Base-by-base conservation (phyloP, 2,797 vertebrate species). In the Coracias cyanogaster region DNA sequence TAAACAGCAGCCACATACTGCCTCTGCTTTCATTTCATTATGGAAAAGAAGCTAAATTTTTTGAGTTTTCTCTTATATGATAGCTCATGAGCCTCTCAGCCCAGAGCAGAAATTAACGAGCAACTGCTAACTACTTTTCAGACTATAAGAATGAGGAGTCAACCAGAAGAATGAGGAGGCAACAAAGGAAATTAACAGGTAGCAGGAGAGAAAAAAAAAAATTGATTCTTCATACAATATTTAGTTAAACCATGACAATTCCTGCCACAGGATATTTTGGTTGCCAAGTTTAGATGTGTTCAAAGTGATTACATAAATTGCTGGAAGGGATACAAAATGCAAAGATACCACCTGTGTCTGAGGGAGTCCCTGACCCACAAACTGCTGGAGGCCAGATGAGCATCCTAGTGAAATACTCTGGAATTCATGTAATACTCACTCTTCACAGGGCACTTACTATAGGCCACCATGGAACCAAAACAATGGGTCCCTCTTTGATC, bases 401-500 rank as follows among this genome's bases (percentile, higher is more conserved):
- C 12, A 60, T 19, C 33, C 35, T 20, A 33, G n/a, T 0, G 15
- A 80, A 92, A 73, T 10, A 20, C 26, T 25, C 12, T 17, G 21
- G 18, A 46, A 46, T 9, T 35, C 0, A 0, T 13, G 11, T 8
- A 31, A 62, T 17, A 17, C 51, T 61, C 49, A 37, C 26, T n/a
- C 46, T 79, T 70, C 43, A 11, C 0, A 3, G 35, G 18, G 7
- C 20, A 20, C 31, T 84, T 24, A 3, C 7, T 58, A 13, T 17
- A 0, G 0, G 41, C 9, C 1, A 5, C 9, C 2, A 1, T 2
- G 65, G 52, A 71, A 73, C 82, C 9, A 80, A 92, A 87, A 55
- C 7, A 73, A 6, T 13, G 28, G 7, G 20, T 48, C 8, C 10
- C 12, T 15, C 57, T 77, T 80, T 57, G 31, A 77, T 33, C 48